A percentile compares a stretch with the other conserved stretches of the same genome.
Evolutionary conservation across 2,797 vertebrate genomes (phyloP).

Genomic region (Serranus cabrilla): DNA sequence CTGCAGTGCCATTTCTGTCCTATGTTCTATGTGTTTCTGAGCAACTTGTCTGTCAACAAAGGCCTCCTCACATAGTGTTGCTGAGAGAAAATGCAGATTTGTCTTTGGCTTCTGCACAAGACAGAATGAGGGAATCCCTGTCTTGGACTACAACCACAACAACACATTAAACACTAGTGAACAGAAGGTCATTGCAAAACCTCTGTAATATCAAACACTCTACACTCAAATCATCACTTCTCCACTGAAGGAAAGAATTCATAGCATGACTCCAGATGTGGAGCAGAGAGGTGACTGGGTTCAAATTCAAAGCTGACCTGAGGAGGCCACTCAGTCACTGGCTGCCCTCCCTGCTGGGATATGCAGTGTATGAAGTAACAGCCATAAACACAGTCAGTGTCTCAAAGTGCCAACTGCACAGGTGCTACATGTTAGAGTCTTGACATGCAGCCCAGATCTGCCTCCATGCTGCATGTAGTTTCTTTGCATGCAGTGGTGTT

Average conservation of each 20-base stretch:
- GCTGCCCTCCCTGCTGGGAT: slow-evolving; percentile 35
- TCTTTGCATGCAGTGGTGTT: not conserved
- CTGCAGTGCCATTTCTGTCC: not conserved
- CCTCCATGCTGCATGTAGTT: slow-evolving; percentile 17
- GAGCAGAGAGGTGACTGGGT: slow-evolving; percentile 45
- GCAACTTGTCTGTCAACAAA: slow-evolving; percentile 8
- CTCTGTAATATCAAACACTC: not conserved
- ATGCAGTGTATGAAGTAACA: slow-evolving; percentile 42
- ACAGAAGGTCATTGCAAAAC: not conserved
- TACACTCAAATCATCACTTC: slow-evolving; percentile 14
- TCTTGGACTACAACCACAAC: not conserved
- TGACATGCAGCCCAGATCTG: slow-evolving; percentile 9
- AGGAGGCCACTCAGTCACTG: slow-evolving; percentile 39
- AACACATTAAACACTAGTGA: not conserved
- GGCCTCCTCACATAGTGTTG: slow-evolving; percentile 1
- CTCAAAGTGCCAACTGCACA: slow-evolving; percentile 57
- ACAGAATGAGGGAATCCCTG: slow-evolving; percentile 4
- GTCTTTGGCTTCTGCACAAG: slow-evolving; percentile 18
- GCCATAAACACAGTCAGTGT: slow-evolving; percentile 40
- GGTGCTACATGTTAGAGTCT: slow-evolving; percentile 51
- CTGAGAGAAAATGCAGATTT: slow-evolving; percentile 17
- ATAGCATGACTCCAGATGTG: slow-evolving; percentile 66
- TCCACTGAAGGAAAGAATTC: slow-evolving; percentile 9
- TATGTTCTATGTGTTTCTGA: not conserved
- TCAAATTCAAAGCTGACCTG: slow-evolving; percentile 55